Evolutionary conservation across 2,113 vertebrate genomes (phyloP), one percentile per base, ranked within the genome.

Genomic region (Pitta sordida): DNA sequence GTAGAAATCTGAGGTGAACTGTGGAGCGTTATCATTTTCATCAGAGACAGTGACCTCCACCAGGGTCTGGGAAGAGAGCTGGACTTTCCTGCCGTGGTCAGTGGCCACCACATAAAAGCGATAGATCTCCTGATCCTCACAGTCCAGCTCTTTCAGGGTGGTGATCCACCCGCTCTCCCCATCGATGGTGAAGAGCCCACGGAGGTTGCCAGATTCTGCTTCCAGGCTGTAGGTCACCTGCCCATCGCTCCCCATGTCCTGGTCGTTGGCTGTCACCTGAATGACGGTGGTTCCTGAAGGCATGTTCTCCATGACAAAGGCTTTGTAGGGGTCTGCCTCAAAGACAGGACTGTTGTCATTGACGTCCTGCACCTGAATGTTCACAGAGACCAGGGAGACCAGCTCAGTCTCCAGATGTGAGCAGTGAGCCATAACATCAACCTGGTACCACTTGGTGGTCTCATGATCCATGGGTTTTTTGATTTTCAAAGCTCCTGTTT

Each of bases 301-400:
- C 99, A 99, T 98, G 92, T 99, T 99, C 97, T 99, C 99, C 70
- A 98, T 98, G 86, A 99, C 97, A 93, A 98, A 98, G 43, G 99
- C 99, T 90, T 97, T 97, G 96, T 99, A 99, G 10, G 99, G 98
- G 87, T 98, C 98, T 46, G 99, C 98, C 56, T 99, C 99, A 89
- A 99, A 99, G 81, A 98, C 82, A 7, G 99, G 99, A 76, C 98
- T 98, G 77, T 99, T 99, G 86, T 99, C 99, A 80, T 99, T 99
- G 70, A 99, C 98, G 1, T 99, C 99, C 92, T 99, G 98, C 58
- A 99, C 99, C 92, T 99, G 98, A 93, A 99, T 98, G 93, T 97
- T 98, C 84, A 99, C 98, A 2, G 99, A 99, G 59, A 99, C 99
- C 92, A 99, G 96, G 6, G 99, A 99, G 13, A 98, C 98, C 34